These are phyloP conservation scores for Ceratina japonica DNA, from an alignment of 1,140 invertebrate genomes.

Conservation along the genomic window DNA sequence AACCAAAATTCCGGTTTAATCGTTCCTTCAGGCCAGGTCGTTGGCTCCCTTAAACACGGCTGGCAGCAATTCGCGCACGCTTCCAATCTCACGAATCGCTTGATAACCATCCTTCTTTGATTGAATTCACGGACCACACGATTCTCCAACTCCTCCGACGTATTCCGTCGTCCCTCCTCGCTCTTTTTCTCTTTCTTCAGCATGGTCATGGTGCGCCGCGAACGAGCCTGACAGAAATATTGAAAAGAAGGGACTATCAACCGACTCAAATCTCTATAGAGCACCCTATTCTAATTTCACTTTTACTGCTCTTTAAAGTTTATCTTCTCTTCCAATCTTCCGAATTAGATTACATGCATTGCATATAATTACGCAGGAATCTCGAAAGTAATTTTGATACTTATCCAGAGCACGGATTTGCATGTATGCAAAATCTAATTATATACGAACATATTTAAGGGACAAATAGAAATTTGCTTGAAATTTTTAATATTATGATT, in stretches of 20 bases:
- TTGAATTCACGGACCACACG: background rate
- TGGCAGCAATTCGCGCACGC: background rate
- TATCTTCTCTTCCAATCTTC: too few species aligned
- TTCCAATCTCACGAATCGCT: conserved; percentile 1
- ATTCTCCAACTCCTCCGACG: background rate
- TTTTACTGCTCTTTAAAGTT: background rate
- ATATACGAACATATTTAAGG: too few species aligned
- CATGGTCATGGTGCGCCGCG: background rate
- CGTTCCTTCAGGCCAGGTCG: too few species aligned
- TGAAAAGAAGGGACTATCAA: background rate
- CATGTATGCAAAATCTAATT: too few species aligned
- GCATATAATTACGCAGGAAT: too few species aligned
- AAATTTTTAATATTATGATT: too few species aligned
- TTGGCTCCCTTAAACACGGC: background rate
- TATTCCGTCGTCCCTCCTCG: background rate
- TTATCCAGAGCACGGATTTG: too few species aligned
- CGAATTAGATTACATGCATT: too few species aligned
- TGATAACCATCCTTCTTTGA: conserved; percentile 15
- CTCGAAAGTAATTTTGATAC: too few species aligned
- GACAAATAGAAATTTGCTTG: too few species aligned
- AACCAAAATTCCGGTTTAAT: background rate
- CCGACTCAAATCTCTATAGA: background rate
- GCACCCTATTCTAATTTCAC: background rate
- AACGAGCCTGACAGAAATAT: background rate
- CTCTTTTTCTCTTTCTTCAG: background rate